phyloP scores from a whole-genome alignment of 2,888 invertebrate species.

The Caenorhabditis sp. region DNA sequence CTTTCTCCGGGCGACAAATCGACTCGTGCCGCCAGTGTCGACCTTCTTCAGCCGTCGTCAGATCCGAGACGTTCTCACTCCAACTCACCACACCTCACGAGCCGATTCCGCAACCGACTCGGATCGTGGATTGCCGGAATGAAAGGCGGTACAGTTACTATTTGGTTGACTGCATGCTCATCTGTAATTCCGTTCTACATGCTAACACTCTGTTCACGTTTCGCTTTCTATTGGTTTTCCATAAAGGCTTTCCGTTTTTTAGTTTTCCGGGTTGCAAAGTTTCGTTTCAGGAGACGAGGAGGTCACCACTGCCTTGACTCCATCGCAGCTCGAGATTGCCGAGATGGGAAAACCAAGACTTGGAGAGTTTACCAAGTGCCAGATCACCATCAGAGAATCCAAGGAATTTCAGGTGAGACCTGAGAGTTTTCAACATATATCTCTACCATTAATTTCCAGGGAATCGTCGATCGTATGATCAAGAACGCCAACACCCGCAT shows the following conservation, averaged over 20 bases:
- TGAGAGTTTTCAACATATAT: not conserved
- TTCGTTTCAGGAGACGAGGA: conserved; percentile 69
- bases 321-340: conserved; percentile 84
- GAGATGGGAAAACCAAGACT: conserved; percentile 92
- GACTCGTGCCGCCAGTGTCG: conserved; percentile 54
- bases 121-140: conserved; percentile 78
- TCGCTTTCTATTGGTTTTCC: conserved; percentile 26
- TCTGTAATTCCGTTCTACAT: conserved; percentile 50
- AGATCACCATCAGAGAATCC: conserved; percentile 96
- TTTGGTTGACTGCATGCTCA: conserved; percentile 19
- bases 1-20: conserved; percentile 48
- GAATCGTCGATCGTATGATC: conserved; percentile 94
- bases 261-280: not conserved
- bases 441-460: conserved; percentile 67
- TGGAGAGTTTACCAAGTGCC: conserved; percentile 91
- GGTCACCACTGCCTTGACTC: conserved; percentile 71
- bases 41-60: conserved; percentile 65
- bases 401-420: conserved; percentile 95
- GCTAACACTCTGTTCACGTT: conserved; percentile 36
- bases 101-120: conserved; percentile 73
- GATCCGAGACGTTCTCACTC: conserved; percentile 60
- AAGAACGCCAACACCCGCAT: conserved; percentile 97
- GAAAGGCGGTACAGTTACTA: conserved; percentile 65
- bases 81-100: conserved; percentile 69
- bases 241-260: not conserved